A percentile compares a stretch with the other conserved stretches of the same genome.
Evolutionary conservation across 2,113 vertebrate species (phyloP).

Genomic region (Pseudorasbora parva): DNA sequence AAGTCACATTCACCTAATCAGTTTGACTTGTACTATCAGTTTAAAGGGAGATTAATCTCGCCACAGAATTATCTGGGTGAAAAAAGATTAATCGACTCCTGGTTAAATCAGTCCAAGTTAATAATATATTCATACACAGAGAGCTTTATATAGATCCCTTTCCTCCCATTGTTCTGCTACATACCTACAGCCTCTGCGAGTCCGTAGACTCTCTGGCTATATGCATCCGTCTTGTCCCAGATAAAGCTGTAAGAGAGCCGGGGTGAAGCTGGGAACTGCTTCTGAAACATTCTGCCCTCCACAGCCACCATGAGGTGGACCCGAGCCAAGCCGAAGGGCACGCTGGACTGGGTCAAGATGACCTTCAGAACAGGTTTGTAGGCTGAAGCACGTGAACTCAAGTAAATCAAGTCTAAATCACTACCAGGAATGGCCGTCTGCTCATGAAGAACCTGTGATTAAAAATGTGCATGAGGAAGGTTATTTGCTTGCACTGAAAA

Average conservation of each 20-base stretch:
- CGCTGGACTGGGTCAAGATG: slow-evolving; percentile 89
- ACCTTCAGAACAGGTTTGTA: slow-evolving; percentile 98
- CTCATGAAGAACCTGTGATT: slow-evolving; percentile 90
- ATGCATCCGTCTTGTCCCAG: slow-evolving; percentile 99
- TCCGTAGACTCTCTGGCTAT: slow-evolving; percentile 95
- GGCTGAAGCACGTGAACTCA: slow-evolving; percentile 94
- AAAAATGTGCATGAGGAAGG: slow-evolving; percentile 16
- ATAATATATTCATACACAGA: slow-evolving; percentile 34
- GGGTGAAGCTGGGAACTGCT: slow-evolving; percentile 95
- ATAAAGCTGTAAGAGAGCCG: slow-evolving; percentile 97
- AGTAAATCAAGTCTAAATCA: slow-evolving; percentile 91
- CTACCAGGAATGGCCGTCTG: slow-evolving; percentile 95
- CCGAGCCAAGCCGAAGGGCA: slow-evolving; percentile 97
- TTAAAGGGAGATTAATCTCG: background rate
- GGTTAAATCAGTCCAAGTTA: slow-evolving; percentile 29
- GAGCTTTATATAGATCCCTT: slow-evolving; percentile 37
- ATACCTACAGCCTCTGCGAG: slow-evolving; percentile 94
- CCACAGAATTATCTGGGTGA: slow-evolving; percentile 20
- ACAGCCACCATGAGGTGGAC: slow-evolving; percentile 98
- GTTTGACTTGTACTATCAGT: background rate
- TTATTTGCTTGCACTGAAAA: background rate
- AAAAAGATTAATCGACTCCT: slow-evolving; percentile 16
- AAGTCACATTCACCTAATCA: background rate
- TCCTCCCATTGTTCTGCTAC: slow-evolving; percentile 59
- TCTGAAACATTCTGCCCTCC: slow-evolving; percentile 95